phyloP scores from a whole-genome alignment of 2,797 vertebrate species.

The Alexandromys oeconomus region DNA sequence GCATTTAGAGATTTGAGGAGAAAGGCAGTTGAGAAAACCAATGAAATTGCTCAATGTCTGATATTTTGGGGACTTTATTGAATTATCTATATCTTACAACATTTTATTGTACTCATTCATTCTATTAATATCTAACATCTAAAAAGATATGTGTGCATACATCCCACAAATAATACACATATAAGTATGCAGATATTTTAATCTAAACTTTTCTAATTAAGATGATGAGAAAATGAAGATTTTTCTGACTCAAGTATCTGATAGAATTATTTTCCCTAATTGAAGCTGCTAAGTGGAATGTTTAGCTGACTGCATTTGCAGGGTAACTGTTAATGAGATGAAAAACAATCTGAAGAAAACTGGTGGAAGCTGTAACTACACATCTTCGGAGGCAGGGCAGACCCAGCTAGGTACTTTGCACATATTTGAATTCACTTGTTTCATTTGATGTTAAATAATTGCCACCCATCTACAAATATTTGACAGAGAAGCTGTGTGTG shows the following conservation, averaged over 20 bases:
- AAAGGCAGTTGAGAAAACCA: background rate
- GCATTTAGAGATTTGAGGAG: background rate
- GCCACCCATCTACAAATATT: constrained; percentile 56
- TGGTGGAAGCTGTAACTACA: background rate
- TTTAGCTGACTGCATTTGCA: constrained; percentile 28
- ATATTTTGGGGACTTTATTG: background rate
- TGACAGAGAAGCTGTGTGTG: constrained; percentile 68
- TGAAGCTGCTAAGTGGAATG: constrained; percentile 25
- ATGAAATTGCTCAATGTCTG: constrained; percentile 22
- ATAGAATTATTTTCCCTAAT: background rate
- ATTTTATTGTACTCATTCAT: background rate
- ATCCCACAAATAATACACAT: background rate
- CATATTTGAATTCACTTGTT: constrained; percentile 61
- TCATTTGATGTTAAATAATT: constrained; percentile 71
- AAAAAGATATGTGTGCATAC: background rate
- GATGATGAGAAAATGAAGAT: background rate
- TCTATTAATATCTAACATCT: background rate
- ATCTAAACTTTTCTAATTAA: constrained; percentile 5
- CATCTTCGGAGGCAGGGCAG: constrained; percentile 45
- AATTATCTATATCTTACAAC: background rate
- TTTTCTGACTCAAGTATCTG: background rate
- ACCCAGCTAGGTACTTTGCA: constrained; percentile 74
- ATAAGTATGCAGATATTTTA: background rate
- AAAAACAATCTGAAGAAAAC: constrained; percentile 32
- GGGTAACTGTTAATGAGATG: constrained; percentile 46